A percentile compares a stretch with the other conserved stretches of the same genome.
Conservation (phyloP, 2,113 vertebrate genomes). For the Balaenoptera acutorostrata region DNA sequence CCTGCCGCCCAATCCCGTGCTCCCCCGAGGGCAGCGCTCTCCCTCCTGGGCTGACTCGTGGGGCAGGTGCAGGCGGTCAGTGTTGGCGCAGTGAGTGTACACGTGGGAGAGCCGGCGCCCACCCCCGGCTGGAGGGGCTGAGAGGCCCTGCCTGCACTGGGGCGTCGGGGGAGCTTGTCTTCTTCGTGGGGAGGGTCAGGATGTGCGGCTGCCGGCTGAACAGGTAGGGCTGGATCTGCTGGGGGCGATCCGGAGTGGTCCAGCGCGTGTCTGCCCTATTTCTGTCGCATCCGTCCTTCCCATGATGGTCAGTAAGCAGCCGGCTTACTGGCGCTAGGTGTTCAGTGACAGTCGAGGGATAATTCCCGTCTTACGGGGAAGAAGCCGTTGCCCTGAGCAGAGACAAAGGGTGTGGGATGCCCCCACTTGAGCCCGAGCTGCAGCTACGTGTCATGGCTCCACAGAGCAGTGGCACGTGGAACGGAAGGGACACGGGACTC, state of each 20-base stretch:
- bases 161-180: not conserved
- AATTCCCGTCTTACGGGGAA: not conserved
- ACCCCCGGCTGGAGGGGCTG: not conserved
- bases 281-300: not conserved
- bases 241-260: no score
- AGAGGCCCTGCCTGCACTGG: not conserved
- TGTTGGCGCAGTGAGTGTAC: not conserved
- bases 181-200: not conserved
- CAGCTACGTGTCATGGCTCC: not conserved
- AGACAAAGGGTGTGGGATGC: not conserved
- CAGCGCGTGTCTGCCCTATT: rapidly evolving
- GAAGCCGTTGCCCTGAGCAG: not conserved
- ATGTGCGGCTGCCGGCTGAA: not conserved
- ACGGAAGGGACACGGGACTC: not conserved
- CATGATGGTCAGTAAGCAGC: not conserved
- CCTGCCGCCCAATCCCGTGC: not conserved
- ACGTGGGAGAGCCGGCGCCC: not conserved
- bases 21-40: not conserved
- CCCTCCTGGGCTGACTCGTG: not conserved
- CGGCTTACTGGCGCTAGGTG: not conserved
- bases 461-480: no score
- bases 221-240: not conserved
- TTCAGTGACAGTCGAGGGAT: not conserved
- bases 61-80: not conserved
- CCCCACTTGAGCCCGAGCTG: not conserved